A percentile compares a stretch with the other conserved stretches of the same genome.
These are phyloP conservation scores for Malacoctenus gilli DNA, from an alignment of 2,797 vertebrate species.

Conservation along the genomic window DNA sequence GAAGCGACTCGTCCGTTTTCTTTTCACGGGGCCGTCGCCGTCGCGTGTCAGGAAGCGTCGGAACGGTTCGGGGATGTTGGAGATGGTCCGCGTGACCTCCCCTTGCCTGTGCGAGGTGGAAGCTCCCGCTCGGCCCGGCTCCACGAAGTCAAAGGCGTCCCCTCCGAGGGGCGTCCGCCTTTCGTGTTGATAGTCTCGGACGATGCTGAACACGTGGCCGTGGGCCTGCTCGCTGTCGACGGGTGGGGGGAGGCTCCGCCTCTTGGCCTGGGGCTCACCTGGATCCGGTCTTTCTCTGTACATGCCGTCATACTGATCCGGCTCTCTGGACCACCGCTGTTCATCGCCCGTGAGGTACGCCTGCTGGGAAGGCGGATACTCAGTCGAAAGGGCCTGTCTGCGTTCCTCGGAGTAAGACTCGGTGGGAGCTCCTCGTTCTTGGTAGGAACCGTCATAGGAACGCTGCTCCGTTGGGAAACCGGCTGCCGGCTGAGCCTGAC, in stretches of 20 bases:
- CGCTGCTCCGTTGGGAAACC: constrained; percentile 34
- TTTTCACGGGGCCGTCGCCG: constrained; percentile 39
- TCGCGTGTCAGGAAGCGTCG: constrained; percentile 67
- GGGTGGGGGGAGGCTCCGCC: constrained; percentile 23
- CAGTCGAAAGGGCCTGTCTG: constrained; percentile 9
- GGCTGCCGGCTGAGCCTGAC: constrained; percentile 8
- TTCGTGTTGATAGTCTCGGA: constrained; percentile 55
- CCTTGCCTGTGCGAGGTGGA: constrained; percentile 21
- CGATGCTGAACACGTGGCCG: constrained; percentile 29
- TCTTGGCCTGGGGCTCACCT: constrained; percentile 37
- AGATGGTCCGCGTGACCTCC: constrained; percentile 34
- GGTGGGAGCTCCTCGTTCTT: constrained; percentile 45
- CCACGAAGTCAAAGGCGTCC: neutral
- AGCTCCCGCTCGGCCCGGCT: constrained; percentile 20
- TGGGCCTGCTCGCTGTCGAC: constrained; percentile 10
- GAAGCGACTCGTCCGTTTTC: constrained; percentile 78
- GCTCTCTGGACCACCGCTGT: constrained; percentile 39
- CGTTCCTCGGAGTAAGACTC: constrained; percentile 63
- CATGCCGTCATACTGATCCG: constrained; percentile 14
- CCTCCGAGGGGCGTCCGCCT: constrained; percentile 2
- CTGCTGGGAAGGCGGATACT: constrained; percentile 16
- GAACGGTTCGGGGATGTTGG: constrained; percentile 74
- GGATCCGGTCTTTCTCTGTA: constrained; percentile 32
- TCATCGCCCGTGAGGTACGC: constrained; percentile 9
- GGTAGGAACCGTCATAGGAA: constrained; percentile 36